Base-by-base conservation (phyloP, 2,888 invertebrate species). In the Polylopha cassiicola region DNA sequence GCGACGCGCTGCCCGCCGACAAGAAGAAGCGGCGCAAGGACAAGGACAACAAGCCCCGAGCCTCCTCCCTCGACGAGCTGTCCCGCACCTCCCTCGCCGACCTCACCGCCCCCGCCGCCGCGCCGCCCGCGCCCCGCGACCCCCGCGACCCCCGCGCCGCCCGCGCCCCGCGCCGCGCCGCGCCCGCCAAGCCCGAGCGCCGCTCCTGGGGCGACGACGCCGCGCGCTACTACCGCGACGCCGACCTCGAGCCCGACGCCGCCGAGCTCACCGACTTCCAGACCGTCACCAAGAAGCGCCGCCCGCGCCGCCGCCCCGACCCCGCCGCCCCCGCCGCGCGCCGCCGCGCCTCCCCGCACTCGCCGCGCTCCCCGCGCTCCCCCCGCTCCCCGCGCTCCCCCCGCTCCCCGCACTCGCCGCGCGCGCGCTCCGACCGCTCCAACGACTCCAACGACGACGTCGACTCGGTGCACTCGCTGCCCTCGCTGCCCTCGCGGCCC, bases 381-480 rank as follows among this genome's bases (percentile, higher is more conserved):
- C 63, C 86, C 87, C 37, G 76, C 67, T 34, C 44, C 66, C 62
- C 38, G 28, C 60, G 50, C 52, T 61, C 34, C 54, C 65, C 51
- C 46, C 65, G 20, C 70, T 63, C 36, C 55, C 65, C 50, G 63
- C 61, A 41, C 51, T 22, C 58, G 26, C 51, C 80, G 89, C 51
- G 86, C 90, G 55, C 91, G 90, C 76, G 92, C 90, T 92, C 91
- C 58, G 95, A 95, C 62, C 93, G 94, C 75, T 92, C 92, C 47
- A 87, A 87, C 66, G 94, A 93, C 70, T 94, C 94, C 55, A 93
- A 92, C 65, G 89, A 89, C 67, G 93, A 93, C 74, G 87, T 91
- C 61, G 95, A 95, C 66, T 94, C 94, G 8, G 93, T 94, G 51
- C 94, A 94, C 79, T 95, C 95, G 52, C 85, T 94, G 61, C 94